Evolutionary conservation across 2,888 invertebrate genomes (phyloP).

Genomic region (Philereme vetulata): DNA sequence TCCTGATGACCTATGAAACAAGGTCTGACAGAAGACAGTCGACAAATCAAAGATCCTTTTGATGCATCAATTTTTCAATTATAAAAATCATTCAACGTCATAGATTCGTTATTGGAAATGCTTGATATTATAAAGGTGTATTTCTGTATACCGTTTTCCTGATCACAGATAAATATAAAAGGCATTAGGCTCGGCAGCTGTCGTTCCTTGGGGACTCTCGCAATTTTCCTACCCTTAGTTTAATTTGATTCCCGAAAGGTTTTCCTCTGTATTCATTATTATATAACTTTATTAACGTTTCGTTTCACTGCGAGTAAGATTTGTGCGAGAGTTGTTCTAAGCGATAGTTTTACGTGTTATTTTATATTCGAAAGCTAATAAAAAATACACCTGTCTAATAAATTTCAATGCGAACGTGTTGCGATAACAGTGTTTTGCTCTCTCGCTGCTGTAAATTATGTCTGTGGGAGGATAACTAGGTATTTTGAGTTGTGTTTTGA

Average conservation of each 20-base stretch:
- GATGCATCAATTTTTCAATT: conserved; percentile 47
- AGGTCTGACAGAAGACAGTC: too few relatives aligned
- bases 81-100: conserved; percentile 27
- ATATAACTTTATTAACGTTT: conserved; percentile 79
- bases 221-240: conserved; percentile 82
- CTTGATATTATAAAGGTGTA: conserved; percentile 48
- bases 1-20: too few relatives aligned
- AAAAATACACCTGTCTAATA: conserved; percentile 67
- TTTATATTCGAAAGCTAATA: conserved; percentile 64
- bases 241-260: conserved; percentile 80
- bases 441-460: conserved; percentile 54
- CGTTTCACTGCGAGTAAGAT: conserved; percentile 71
- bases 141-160: conserved; percentile 60
- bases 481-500: conserved; percentile 24
- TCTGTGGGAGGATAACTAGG: conserved; percentile 52
- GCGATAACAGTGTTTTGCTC: conserved; percentile 56
- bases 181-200: conserved; percentile 79
- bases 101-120: conserved; percentile 31
- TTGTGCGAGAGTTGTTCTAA: conserved; percentile 56
- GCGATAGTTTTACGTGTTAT: conserved; percentile 65
- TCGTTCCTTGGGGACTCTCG: conserved; percentile 76
- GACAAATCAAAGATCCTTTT: too few relatives aligned
- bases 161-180: conserved; percentile 79
- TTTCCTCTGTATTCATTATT: conserved; percentile 80
- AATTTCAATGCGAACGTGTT: conserved; percentile 58